Evolutionary conservation across 2,113 vertebrate genomes (phyloP).

Genomic region (Thunnus thynnus): DNA sequence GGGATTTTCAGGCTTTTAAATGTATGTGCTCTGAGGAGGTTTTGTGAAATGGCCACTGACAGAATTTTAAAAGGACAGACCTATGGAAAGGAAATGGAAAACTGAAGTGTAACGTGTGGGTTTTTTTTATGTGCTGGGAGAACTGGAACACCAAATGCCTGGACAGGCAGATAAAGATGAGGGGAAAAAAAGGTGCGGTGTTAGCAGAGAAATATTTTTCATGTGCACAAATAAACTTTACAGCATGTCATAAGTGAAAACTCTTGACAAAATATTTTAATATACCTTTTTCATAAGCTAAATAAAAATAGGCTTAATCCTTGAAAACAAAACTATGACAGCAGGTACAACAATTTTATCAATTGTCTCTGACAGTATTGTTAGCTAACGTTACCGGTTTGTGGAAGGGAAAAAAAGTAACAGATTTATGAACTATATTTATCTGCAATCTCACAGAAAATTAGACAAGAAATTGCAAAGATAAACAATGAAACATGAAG

Average conservation of each 20-base stretch:
- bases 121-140: no score
- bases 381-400: no score
- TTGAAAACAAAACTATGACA: no score
- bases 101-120: constrained; percentile 15
- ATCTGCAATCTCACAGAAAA: no score
- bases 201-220: not conserved
- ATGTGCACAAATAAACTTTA: not conserved
- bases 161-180: not conserved
- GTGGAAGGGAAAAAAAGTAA: no score
- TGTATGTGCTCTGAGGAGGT: constrained; percentile 33
- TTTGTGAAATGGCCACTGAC: constrained; percentile 32
- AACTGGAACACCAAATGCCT: constrained; percentile 6
- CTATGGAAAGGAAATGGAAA: constrained; percentile 51
- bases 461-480: no score
- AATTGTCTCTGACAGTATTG: no score
- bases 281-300: no score
- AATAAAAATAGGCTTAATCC: not conserved
- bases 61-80: constrained; percentile 46
- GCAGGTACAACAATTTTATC: no score
- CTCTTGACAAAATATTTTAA: no score
- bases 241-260: not conserved
- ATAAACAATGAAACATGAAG: no score
- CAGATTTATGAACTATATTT: no score
- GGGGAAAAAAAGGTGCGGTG: not conserved
- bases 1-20: constrained; percentile 60